A percentile compares a stretch with the other conserved stretches of the same genome.
Evolutionary conservation across 2,797 vertebrate species (phyloP).

Genomic region (Poecilia picta): DNA sequence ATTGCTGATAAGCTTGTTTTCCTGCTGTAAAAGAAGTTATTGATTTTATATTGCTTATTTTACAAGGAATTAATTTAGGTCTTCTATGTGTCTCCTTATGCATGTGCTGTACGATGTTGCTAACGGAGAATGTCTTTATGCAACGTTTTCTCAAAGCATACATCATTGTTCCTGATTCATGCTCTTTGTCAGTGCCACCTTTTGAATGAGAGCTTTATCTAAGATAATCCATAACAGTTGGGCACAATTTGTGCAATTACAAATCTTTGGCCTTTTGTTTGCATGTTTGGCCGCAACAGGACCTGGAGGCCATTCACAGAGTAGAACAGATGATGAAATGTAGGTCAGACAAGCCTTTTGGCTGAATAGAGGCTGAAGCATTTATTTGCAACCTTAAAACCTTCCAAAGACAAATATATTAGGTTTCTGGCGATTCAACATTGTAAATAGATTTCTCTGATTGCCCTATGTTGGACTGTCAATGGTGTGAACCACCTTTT

Average conservation of each 20-base stretch:
- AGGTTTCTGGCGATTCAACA: neutral
- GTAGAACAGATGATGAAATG: neutral
- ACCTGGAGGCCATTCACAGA: neutral
- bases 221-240: neutral
- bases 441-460: neutral
- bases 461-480: neutral
- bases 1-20: constrained; percentile 4
- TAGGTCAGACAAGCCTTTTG: neutral
- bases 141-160: neutral
- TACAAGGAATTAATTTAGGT: neutral
- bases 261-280: neutral
- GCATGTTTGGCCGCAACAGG: neutral
- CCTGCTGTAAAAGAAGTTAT: neutral
- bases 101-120: neutral
- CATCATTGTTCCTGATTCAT: neutral
- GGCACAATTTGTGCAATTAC: neutral
- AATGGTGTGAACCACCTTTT: neutral
- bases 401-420: neutral
- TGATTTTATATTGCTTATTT: neutral
- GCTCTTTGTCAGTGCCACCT: neutral
- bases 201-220: neutral
- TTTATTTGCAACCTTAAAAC: neutral
- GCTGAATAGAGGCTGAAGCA: neutral
- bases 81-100: neutral
- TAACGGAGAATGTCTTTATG: neutral